Evolutionary conservation across 1,140 invertebrate species (phyloP).

Genomic region (Cecropterus lyciades): DNA sequence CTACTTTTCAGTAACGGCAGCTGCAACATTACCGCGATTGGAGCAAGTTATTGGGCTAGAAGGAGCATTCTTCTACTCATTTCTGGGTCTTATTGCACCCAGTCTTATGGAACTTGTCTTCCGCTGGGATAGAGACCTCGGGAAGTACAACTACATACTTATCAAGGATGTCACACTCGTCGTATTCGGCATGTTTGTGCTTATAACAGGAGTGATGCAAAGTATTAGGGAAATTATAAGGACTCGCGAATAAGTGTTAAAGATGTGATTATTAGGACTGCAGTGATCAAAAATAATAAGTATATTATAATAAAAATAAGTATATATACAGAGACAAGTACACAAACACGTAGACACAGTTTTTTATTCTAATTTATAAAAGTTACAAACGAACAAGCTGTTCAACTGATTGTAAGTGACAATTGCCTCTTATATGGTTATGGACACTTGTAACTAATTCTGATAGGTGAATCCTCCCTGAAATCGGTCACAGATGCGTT

Average conservation of each 20-base stretch:
- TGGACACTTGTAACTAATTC: too few relatives aligned
- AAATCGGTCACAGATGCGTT: too few relatives aligned
- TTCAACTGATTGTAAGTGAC: too few relatives aligned
- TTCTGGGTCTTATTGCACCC: constrained; percentile 93
- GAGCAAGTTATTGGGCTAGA: constrained; percentile 95
- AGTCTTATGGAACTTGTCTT: constrained; percentile 92
- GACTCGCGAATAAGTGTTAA: constrained; percentile 41
- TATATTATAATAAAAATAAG: too few relatives aligned
- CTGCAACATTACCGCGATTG: constrained; percentile 90
- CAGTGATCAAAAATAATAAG: too few relatives aligned
- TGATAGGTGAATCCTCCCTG: too few relatives aligned
- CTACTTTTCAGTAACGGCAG: constrained; percentile 88
- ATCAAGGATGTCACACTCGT: constrained; percentile 87
- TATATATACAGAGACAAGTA: too few relatives aligned
- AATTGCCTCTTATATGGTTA: too few relatives aligned
- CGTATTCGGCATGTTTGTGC: constrained; percentile 66
- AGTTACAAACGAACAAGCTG: too few relatives aligned
- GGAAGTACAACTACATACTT: constrained; percentile 87
- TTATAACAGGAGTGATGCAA: constrained; percentile 73
- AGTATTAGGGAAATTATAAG: constrained; percentile 73
- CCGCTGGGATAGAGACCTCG: constrained; percentile 86
- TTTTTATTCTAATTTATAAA: too few relatives aligned
- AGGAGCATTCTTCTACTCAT: constrained; percentile 94
- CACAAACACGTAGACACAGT: too few relatives aligned
- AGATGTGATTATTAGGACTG: neutral